Percentiles rank a stretch among this genome's conserved stretches.
These are phyloP conservation scores for Halcyon smyrnensis DNA, from an alignment of 2,797 vertebrate genomes.

Conservation along the genomic window DNA sequence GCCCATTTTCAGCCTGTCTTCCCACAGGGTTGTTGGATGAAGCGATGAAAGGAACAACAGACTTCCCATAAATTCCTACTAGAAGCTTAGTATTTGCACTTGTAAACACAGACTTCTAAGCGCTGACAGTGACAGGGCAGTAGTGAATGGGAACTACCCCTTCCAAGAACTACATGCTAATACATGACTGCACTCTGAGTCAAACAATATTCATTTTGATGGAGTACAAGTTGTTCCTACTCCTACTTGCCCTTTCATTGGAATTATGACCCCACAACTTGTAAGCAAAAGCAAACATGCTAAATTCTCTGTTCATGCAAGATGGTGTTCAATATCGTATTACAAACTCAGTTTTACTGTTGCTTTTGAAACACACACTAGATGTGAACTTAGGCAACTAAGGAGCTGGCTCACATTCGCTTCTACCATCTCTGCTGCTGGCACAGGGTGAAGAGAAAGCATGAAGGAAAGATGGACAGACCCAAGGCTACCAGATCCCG, in stretches of 20 bases:
- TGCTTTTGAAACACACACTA: not conserved
- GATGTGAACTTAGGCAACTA: not conserved
- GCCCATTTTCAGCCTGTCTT: not conserved
- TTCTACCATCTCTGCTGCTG: not conserved
- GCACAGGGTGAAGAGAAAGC: not conserved
- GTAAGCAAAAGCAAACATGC: not conserved
- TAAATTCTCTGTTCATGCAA: not conserved
- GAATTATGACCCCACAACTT: not conserved
- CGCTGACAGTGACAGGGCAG: not conserved
- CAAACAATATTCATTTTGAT: not conserved
- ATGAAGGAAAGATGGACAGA: not conserved
- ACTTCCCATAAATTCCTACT: not conserved
- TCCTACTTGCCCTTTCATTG: not conserved
- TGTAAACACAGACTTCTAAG: not conserved
- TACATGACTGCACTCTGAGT: not conserved
- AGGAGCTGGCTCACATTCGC: not conserved
- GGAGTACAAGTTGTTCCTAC: not conserved
- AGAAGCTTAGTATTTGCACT: not conserved
- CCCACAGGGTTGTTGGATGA: not conserved
- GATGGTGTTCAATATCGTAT: not conserved
- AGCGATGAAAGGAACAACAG: not conserved
- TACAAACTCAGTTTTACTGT: not conserved
- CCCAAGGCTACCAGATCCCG: not conserved
- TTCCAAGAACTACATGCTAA: conserved; percentile 17
- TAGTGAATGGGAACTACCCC: not conserved